Evolutionary conservation across 1,140 invertebrate species (phyloP), one percentile per base, ranked within the genome.

Genomic region (Atta texana): DNA sequence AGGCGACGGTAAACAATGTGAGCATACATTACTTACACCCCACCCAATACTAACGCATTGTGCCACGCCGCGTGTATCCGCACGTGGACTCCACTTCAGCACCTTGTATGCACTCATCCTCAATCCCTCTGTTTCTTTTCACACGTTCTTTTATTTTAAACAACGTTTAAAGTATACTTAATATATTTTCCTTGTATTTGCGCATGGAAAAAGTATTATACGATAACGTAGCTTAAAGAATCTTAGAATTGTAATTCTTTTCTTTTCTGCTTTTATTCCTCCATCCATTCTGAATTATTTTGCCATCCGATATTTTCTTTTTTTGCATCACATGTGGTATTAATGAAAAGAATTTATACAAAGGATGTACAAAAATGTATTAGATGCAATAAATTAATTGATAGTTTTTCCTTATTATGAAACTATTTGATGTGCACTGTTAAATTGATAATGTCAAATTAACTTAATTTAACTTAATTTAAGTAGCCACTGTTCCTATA

Each of bases 1-100:
- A 93, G 91, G 90, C 86, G 88, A 90, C 86, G 86, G 87, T 91
- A 93, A 92, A 93, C 92, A 93, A 93, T 93, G 87, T 77, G 88
- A 85, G 89, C 91, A 91, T 93, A 91, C 90, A 89, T 92, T 93
- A 93, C 88, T 85, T 89, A 88, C 91, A 82, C 61, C 21, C 68
- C 87, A 77, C 77, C 76, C 87, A 87, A 24, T 81, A 87, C 72
- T 63, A 75, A 78, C 76, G 82, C 88, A 92, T 92, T 93, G 91
- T 92, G 85, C 68, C 76, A 78, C 51, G 21, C 61, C 55, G 57
- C 55, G 53, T 71, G 66, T 85, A 80, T 86, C 55, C 71, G 77
- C 28, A 34, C 51, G 64, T 31, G 18, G 14, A 69, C 49, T 69
- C 63, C 63, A 44, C 10, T 39, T 80, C 59, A 18, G 5, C 76